Conservation (phyloP, 2,888 invertebrate genomes). For the Hyposoter dolosus region DNA sequence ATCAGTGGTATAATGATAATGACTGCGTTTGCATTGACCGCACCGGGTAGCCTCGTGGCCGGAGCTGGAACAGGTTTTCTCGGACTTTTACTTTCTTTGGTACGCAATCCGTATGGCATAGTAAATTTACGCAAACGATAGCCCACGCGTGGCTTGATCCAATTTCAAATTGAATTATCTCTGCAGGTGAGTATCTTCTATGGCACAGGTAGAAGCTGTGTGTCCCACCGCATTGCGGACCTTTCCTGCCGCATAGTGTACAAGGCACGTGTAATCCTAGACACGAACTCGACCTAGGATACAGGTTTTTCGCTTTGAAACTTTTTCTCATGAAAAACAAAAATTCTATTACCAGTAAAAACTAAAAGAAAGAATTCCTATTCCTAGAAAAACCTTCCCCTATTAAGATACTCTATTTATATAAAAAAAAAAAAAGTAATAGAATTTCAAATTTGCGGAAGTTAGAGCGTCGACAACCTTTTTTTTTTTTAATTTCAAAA, state of each 20-base stretch:
- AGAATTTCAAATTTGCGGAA: too few relatives aligned
- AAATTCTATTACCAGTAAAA: too few relatives aligned
- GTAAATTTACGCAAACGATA: not conserved
- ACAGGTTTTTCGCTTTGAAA: not conserved
- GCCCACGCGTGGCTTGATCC: constrained; percentile 5
- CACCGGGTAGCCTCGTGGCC: constrained; percentile 78
- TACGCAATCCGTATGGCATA: constrained; percentile 66
- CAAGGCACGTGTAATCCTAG: not conserved
- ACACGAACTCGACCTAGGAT: not conserved
- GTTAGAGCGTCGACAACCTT: too few relatives aligned
- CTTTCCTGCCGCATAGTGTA: constrained; percentile 59
- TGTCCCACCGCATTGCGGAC: constrained; percentile 72
- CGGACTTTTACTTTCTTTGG: constrained; percentile 81
- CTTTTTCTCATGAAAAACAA: not conserved
- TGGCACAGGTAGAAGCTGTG: constrained; percentile 20
- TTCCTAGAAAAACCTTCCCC: too few relatives aligned
- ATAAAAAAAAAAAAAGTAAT: too few relatives aligned
- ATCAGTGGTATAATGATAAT: constrained; percentile 83
- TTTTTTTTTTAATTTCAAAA: too few relatives aligned
- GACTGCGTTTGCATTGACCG: constrained; percentile 79
- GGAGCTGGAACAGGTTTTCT: constrained; percentile 78
- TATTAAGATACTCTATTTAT: too few relatives aligned
- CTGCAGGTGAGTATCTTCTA: constrained; percentile 55
- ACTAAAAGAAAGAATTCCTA: too few relatives aligned
- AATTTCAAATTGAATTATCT: constrained; percentile 64